Conservation (phyloP, 2,113 vertebrate genomes). For the Pedetes capensis region DNA sequence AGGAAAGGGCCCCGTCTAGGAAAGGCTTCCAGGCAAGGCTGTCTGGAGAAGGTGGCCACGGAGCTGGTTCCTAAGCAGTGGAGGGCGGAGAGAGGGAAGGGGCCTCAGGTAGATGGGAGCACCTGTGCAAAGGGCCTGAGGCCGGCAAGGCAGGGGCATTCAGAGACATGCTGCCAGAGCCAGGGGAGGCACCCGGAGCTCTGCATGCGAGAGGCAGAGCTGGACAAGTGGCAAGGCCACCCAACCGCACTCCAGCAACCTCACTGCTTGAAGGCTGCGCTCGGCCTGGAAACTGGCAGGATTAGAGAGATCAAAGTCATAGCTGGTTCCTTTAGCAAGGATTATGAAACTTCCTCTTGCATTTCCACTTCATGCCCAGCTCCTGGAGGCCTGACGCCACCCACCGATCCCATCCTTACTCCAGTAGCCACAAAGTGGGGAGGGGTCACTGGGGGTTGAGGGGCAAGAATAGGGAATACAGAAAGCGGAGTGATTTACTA, state of each 20-base stretch:
- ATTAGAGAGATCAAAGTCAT: background rate
- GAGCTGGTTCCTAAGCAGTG: background rate
- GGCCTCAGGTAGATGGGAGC: background rate
- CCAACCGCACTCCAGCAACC: background rate
- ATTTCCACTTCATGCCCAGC: background rate
- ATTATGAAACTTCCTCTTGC: background rate
- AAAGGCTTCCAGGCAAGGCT: background rate
- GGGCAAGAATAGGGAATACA: background rate
- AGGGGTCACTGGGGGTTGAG: background rate
- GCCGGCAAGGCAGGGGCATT: accelerated
- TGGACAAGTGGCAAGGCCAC: background rate
- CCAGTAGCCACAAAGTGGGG: background rate
- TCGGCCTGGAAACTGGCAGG: background rate
- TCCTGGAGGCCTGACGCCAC: background rate
- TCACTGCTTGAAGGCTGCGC: background rate
- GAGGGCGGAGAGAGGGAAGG: no score
- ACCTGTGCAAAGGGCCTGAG: background rate
- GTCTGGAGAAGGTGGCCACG: background rate
- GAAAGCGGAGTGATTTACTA: background rate
- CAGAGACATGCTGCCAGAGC: background rate
- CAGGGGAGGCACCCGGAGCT: background rate
- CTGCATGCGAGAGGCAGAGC: background rate
- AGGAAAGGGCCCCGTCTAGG: background rate
- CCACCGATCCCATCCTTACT: background rate
- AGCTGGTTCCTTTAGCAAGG: background rate